A percentile compares a stretch with the other conserved stretches of the same genome.
These are phyloP conservation scores for Argyrosomus regius DNA, from an alignment of 2,797 vertebrate genomes.

Conservation along the genomic window DNA sequence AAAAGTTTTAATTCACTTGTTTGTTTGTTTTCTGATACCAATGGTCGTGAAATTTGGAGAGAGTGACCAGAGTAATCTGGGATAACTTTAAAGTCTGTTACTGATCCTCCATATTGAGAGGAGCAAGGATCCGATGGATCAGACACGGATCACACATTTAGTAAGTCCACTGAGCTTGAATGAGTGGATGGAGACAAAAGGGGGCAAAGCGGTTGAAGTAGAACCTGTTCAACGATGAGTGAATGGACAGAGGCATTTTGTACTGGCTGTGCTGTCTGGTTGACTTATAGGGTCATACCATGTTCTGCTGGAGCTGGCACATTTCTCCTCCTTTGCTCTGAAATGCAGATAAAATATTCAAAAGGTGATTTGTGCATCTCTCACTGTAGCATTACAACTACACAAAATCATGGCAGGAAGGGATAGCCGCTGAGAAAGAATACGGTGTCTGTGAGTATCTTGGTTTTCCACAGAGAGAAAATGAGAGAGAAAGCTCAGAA, in stretches of 20 bases:
- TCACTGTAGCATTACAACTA: not conserved
- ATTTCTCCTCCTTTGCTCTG: not conserved
- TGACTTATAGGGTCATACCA: not conserved
- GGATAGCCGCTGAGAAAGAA: not conserved
- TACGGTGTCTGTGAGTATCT: not conserved
- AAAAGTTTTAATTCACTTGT: conserved; percentile 18
- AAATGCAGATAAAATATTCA: not conserved
- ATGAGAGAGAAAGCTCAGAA: conserved; percentile 23
- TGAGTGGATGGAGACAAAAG: conserved; percentile 35
- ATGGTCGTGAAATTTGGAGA: conserved; percentile 15
- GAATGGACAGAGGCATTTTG: conserved; percentile 15
- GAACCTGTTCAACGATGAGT: conserved; percentile 19
- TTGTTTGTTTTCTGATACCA: conserved; percentile 7
- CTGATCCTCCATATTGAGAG: conserved; percentile 31
- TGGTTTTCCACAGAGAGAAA: conserved; percentile 8
- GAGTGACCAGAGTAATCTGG: conserved; percentile 42
- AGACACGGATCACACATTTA: conserved; percentile 56
- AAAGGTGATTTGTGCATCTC: not conserved
- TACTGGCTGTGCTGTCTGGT: not conserved
- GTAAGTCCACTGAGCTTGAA: conserved; percentile 33
- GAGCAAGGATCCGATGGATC: conserved; percentile 31
- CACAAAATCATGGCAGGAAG: not conserved
- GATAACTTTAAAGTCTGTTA: conserved; percentile 49
- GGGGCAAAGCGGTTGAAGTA: conserved; percentile 4
- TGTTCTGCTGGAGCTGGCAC: not conserved